Percentiles rank a stretch among this genome's conserved stretches.
These are phyloP conservation scores for Trididemnum nubilum DNA, from an alignment of 23 tunicate species.

Conservation along the genomic window DNA sequence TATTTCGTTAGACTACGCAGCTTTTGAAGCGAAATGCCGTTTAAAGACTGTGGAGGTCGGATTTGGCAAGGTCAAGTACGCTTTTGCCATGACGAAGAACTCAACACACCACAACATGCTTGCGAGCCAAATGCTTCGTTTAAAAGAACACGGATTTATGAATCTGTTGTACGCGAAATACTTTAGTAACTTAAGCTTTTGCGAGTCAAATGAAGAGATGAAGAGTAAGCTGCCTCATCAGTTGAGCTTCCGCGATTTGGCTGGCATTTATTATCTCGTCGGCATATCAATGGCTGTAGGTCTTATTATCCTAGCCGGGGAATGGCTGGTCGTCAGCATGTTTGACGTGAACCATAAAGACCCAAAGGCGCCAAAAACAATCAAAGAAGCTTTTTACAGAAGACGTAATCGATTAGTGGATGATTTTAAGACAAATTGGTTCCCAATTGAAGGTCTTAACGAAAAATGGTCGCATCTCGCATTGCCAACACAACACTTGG, in stretches of 20 bases:
- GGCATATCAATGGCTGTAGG: conserved; percentile 63
- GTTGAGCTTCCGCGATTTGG: conserved; percentile 61
- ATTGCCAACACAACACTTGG: conserved; percentile 41
- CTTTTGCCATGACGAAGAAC: conserved; percentile 47
- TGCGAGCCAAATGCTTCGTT: conserved; percentile 22
- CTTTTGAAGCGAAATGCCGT: conserved; percentile 37
- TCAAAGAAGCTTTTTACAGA: conserved; percentile 51
- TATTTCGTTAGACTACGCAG: conserved; percentile 57
- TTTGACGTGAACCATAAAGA: conserved; percentile 58
- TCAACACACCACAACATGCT: conserved; percentile 47
- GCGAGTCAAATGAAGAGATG: background rate
- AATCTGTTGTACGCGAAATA: conserved; percentile 44
- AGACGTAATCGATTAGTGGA: conserved; percentile 40
- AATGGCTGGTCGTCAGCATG: conserved; percentile 58
- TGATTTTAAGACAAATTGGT: conserved; percentile 64
- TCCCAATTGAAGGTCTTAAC: conserved; percentile 33
- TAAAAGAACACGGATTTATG: conserved; percentile 54
- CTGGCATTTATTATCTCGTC: conserved; percentile 84
- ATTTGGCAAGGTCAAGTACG: conserved; percentile 75
- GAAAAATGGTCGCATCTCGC: conserved; percentile 37
- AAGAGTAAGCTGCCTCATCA: conserved; percentile 2
- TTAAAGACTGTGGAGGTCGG: conserved; percentile 62
- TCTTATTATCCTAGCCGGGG: conserved; percentile 44
- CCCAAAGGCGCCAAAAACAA: conserved; percentile 65
- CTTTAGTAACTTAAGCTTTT: conserved; percentile 28